These are phyloP conservation scores for Drosophila orosa DNA, from an alignment of 1,140 invertebrate genomes.

Conservation along the genomic window DNA sequence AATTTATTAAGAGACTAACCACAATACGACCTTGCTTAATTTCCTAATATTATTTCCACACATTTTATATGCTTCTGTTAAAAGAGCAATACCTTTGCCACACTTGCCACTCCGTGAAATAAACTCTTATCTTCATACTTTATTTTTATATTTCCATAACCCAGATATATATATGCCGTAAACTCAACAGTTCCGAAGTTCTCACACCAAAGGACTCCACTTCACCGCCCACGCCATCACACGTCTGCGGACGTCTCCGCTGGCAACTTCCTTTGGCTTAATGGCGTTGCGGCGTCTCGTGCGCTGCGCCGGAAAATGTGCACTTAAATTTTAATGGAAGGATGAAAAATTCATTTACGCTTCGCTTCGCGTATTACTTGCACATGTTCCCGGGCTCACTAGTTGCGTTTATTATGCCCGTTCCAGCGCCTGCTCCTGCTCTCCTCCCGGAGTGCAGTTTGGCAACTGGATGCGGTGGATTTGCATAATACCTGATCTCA, in stretches of 20 bases:
- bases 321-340: conserved; percentile 83
- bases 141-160: conserved; percentile 25
- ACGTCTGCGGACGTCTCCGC: conserved; percentile 32
- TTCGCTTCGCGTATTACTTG: conserved; percentile 72
- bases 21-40: background rate
- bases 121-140: conserved; percentile 12
- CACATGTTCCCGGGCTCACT: conserved; percentile 71
- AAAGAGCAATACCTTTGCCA: background rate
- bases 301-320: conserved; percentile 79
- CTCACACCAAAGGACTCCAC: background rate
- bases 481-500: conserved; percentile 40
- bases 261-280: conserved; percentile 50
- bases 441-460: conserved; percentile 24
- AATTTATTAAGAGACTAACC: background rate
- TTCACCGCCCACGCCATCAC: background rate
- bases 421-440: background rate
- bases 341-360: conserved; percentile 83
- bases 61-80: conserved; percentile 15
- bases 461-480: conserved; percentile 17
- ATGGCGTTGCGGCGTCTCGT: conserved; percentile 62
- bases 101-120: background rate
- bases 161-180: conserved; percentile 17
- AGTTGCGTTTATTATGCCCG: conserved; percentile 47
- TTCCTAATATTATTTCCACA: background rate
- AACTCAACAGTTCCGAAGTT: conserved; percentile 4